Conservation (phyloP, 2,888 invertebrate genomes). For the Sminthurinus aureus region DNA sequence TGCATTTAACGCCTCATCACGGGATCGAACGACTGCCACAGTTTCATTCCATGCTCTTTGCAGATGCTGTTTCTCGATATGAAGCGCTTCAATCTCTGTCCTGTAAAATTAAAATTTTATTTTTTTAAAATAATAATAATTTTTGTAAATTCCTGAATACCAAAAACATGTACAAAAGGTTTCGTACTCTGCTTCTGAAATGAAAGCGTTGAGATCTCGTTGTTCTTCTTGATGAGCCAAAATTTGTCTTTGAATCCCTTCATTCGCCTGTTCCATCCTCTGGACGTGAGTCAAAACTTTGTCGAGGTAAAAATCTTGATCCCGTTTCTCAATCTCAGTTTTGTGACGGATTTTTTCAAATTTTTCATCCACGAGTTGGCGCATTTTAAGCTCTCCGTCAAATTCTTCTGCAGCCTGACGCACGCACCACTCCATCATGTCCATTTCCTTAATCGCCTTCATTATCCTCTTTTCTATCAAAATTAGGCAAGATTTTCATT, state of each 20-base stretch:
- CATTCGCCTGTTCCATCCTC: slow-evolving; percentile 57
- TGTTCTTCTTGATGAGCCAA: slow-evolving; percentile 58
- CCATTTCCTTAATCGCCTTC: slow-evolving; percentile 54
- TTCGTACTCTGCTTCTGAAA: slow-evolving; percentile 55
- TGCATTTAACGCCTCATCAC: slow-evolving; percentile 58
- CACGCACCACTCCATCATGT: slow-evolving; percentile 57
- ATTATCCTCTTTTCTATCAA: slow-evolving; percentile 51
- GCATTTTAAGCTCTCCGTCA: slow-evolving; percentile 56
- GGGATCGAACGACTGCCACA: slow-evolving; percentile 53
- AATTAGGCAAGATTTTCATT: neutral
- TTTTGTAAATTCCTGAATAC: slow-evolving; percentile 23
- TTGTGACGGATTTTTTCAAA: slow-evolving; percentile 53
- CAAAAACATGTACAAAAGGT: too few species aligned
- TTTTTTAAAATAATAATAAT: slow-evolving; percentile 55
- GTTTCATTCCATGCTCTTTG: slow-evolving; percentile 60
- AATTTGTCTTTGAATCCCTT: slow-evolving; percentile 57
- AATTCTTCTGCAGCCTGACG: slow-evolving; percentile 54
- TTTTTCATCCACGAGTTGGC: slow-evolving; percentile 57
- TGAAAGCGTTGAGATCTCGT: slow-evolving; percentile 53
- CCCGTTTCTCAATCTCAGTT: slow-evolving; percentile 55
- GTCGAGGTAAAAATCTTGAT: slow-evolving; percentile 58
- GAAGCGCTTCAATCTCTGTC: slow-evolving; percentile 58
- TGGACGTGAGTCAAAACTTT: slow-evolving; percentile 57
- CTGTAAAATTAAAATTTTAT: slow-evolving; percentile 33
- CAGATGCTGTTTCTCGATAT: slow-evolving; percentile 59